phyloP scores from a whole-genome alignment of 2,888 invertebrate species.

The Helicoverpa assulta region DNA sequence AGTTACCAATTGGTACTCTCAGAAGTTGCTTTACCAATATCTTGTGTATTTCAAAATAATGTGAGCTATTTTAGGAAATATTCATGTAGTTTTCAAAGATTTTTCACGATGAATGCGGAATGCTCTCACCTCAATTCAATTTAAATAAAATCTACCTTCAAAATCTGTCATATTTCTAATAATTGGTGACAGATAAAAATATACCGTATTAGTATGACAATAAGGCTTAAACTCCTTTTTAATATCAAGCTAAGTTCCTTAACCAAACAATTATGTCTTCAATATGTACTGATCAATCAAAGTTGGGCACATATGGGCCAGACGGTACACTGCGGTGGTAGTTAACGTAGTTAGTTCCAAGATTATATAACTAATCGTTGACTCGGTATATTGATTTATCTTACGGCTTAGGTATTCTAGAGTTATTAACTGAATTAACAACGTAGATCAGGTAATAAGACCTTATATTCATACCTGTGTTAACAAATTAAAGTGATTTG shows the following conservation, averaged over 20 bases:
- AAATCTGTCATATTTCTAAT: background rate
- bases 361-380: constrained; percentile 4
- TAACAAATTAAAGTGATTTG: no score
- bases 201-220: background rate
- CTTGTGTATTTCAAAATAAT: no score
- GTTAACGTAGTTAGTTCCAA: constrained; percentile 18
- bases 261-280: constrained; percentile 49
- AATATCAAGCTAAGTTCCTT: constrained; percentile 9
- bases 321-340: constrained; percentile 30
- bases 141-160: background rate
- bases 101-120: no score
- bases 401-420: background rate
- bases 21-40: no score
- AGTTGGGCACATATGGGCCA: constrained; percentile 35
- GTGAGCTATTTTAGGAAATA: no score
- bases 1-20: no score
- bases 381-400: constrained; percentile 15
- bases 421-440: no score
- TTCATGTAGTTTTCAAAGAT: no score
- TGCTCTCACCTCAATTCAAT: background rate
- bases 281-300: constrained; percentile 47
- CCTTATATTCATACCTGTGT: no score
- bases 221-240: background rate
- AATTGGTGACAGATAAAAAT: background rate
- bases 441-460: no score